Evolutionary conservation across 2,797 vertebrate species (phyloP).

Genomic region (Gorsachius magnificus): DNA sequence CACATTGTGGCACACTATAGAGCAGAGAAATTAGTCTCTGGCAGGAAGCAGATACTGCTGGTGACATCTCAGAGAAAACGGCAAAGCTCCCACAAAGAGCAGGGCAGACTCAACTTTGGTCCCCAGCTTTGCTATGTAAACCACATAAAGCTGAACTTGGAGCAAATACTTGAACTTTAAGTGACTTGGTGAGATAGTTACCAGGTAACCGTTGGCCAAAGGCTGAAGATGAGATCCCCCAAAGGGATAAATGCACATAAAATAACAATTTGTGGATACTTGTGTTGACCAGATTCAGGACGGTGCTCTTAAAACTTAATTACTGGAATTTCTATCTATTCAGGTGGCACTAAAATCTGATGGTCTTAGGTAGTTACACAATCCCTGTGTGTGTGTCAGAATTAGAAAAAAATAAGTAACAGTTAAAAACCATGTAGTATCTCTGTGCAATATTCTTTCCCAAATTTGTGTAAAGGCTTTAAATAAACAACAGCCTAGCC

Average conservation of each 20-base stretch:
- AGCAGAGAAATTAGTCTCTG: background rate
- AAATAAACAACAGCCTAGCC: background rate
- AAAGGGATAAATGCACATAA: background rate
- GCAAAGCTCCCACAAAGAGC: background rate
- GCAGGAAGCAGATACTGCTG: background rate
- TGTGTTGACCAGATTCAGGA: background rate
- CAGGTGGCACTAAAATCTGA: background rate
- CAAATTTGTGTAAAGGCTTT: background rate
- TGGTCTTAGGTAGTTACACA: background rate
- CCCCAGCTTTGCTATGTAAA: background rate
- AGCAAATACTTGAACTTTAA: background rate
- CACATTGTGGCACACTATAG: background rate
- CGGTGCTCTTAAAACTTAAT: background rate
- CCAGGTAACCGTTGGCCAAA: background rate
- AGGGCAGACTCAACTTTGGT: fast-evolving
- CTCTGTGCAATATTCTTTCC: background rate
- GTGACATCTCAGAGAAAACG: background rate
- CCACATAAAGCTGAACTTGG: background rate
- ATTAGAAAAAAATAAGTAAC: background rate
- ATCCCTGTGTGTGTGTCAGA: background rate
- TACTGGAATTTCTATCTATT: background rate
- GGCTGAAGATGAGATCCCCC: background rate
- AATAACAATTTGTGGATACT: background rate
- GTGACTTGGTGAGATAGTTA: background rate
- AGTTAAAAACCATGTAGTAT: background rate